Base-by-base conservation (phyloP, 2,797 vertebrate species). In the Semaprochilodus insignis region DNA sequence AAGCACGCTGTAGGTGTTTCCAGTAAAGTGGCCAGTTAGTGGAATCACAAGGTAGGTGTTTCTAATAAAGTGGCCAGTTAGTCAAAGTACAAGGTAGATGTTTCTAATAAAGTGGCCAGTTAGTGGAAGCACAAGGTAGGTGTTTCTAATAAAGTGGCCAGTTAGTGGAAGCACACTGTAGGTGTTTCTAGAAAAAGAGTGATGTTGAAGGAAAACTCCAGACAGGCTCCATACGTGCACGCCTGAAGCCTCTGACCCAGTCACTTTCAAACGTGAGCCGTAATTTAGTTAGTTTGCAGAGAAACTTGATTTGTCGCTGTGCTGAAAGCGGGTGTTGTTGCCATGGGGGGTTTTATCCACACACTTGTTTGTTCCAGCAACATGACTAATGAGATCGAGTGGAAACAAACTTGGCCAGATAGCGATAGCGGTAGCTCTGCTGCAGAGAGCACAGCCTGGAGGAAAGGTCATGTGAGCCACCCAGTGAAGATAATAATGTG, bases 331-430 rank as follows among this genome's bases (percentile, higher is more conserved):
- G 65, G 66, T 63, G 82, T 82, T 83, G 67, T 48, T 74, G 62
- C 78, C 14, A 3, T 66, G 51, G 57, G 74, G 67, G 80, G 23
- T 34, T 51, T 72, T 87, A 82, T 83, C 88, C 83, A 84, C 85
- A 73, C 83, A 83, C 84, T 86, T 71, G 63, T 81, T 85, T 48
- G 67, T 36, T 81, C 78, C 55, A 81, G 55, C 84, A 85, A 76
- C 81, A 82, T 81, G 85, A 86, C 77, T 87, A 88, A 90, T 88
- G 81, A 87, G 80, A 85, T 71, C 85, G 80, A 60, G 77, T 11
- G 87, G 85, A 88, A 88, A 65, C 1, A 34, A 54, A 78, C 72
- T 48, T 5, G 3, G 69, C n/a, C 36, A 4, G 60, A 86, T 60
- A 89, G 66, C 52, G 16, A 51, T 65, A 62, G 75, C 52, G 76